phyloP scores from a whole-genome alignment of 1,140 invertebrate species.

The Oscheius sp. region DNA sequence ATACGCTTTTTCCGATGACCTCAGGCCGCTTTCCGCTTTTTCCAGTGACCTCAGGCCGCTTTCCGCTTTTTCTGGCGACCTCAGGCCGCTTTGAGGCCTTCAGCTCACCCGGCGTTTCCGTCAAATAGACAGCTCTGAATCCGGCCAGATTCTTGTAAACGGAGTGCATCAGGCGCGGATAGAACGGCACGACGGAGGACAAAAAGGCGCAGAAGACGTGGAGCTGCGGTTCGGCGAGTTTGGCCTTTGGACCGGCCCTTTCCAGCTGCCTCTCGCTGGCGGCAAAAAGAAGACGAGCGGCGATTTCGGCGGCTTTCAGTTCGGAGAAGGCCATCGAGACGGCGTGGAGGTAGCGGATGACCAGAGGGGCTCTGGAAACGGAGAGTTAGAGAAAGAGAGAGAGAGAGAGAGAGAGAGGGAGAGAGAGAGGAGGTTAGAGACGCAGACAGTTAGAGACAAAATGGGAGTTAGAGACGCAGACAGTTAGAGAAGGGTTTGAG shows the following conservation, averaged over 20 bases:
- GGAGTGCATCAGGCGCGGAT: background rate
- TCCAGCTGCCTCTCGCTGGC: background rate
- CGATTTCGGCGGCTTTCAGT: constrained; percentile 30
- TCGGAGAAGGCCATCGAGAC: constrained; percentile 3
- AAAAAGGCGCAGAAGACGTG: constrained; percentile 10
- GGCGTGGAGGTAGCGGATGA: constrained; percentile 26
- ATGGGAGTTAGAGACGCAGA: too few species aligned
- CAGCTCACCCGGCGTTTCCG: background rate
- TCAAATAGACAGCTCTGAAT: background rate
- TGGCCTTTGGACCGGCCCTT: background rate
- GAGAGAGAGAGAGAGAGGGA: too few species aligned
- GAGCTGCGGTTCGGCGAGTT: constrained; percentile 1
- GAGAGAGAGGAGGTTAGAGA: too few species aligned
- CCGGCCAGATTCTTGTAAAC: background rate
- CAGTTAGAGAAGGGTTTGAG: too few species aligned
- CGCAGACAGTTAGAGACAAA: too few species aligned
- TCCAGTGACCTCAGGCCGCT: too few species aligned
- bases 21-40: too few species aligned
- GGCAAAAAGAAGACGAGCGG: constrained; percentile 8
- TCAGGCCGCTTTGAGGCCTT: too few species aligned
- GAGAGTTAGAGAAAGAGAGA: background rate
- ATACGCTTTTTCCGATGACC: too few species aligned
- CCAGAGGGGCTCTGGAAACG: background rate
- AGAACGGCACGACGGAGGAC: background rate
- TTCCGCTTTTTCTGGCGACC: too few species aligned